Conservation (phyloP, 2,113 vertebrate species). For the Chaetops frenatus region DNA sequence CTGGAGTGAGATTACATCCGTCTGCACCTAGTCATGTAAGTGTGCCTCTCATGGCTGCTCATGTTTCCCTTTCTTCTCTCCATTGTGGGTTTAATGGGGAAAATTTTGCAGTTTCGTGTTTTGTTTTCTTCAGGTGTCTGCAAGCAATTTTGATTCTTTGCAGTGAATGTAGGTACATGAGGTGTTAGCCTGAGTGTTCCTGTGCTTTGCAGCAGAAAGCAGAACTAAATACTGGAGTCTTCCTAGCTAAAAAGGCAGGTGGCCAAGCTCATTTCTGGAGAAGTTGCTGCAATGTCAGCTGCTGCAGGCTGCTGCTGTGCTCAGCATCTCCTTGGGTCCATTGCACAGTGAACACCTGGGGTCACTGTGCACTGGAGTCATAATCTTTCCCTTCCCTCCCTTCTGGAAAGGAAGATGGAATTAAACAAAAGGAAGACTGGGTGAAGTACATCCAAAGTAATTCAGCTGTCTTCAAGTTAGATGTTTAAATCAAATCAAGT, state of each 20-base stretch:
- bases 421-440: not conserved
- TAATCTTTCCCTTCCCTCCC: not conserved
- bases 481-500: not conserved
- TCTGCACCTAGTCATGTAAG: not conserved
- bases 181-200: not conserved
- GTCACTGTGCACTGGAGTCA: not conserved
- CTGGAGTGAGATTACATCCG: not conserved
- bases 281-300: not conserved
- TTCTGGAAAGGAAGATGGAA: not conserved
- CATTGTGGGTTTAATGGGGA: not conserved
- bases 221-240: not conserved
- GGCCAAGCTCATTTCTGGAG: not conserved
- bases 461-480: not conserved
- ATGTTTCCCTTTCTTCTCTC: not conserved
- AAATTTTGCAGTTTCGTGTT: not conserved
- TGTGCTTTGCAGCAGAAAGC: not conserved
- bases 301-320: not conserved
- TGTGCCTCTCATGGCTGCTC: not conserved
- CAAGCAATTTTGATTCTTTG: not conserved
- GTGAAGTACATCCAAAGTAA: not conserved
- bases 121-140: not conserved
- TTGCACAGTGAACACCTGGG: not conserved
- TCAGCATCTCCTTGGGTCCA: not conserved
- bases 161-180: not conserved
- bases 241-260: not conserved